Base-by-base conservation (phyloP, 2,113 vertebrate genomes). In the Barnardius zonarius region DNA sequence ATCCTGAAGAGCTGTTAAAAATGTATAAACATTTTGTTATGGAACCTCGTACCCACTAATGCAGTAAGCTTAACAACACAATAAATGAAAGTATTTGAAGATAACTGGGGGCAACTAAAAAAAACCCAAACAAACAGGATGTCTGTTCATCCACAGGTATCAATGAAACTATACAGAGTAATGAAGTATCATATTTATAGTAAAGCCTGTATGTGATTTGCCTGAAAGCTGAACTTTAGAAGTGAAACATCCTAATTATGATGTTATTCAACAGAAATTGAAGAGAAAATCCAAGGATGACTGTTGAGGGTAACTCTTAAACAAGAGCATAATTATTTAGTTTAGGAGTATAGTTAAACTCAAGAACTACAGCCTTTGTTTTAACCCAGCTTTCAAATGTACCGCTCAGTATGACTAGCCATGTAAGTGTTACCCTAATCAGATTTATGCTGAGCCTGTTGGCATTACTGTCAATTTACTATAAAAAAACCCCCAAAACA, bases 401-500 rank as follows among this genome's bases (percentile, higher is more conserved):
- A 8, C 24, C 6, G 5, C 20, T 51, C 11, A 20, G 22, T 70
- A 31, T 8, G 25, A 51, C 15, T 77, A 63, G 69, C 37, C 31
- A 6, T 2, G 0, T 3, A 57, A 15, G 23, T 28, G 27, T 17
- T 54, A 48, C 2, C 10, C 18, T 55, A 37, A 61, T 15, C 24
- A 31, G 20, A 28, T 74, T 17, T 33, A 11, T 43, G 19, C 54
- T 54, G 61, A 75, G 41, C 33, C 30, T 39, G 6, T 17, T 43
- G 15, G 31, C 20, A 0, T n/a, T 68, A 8, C 13, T 33, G 11
- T 22, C 30, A 49, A 30, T 11, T 48, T 44, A 48, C 17, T 14
- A 5, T 46, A 3, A 30, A 22, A n/a, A 68, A 10, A 37, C 8
- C 8, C 37, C 37, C 37, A 8, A 37, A 37, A 37, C 44, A 44